These are phyloP conservation scores for Cryptus armator DNA, from an alignment of 2,888 invertebrate genomes.

Conservation along the genomic window DNA sequence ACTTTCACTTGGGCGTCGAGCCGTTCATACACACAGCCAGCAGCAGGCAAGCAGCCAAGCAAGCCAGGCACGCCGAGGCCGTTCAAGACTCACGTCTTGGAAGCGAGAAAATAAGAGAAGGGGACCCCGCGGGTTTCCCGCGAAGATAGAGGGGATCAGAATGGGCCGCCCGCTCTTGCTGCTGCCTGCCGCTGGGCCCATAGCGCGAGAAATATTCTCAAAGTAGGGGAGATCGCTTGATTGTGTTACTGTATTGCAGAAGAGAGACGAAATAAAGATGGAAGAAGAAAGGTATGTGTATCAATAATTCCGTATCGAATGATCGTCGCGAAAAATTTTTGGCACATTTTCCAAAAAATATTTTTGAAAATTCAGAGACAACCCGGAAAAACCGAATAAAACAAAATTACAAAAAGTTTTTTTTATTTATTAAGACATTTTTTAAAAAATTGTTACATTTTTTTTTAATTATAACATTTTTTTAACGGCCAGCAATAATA, in stretches of 20 bases:
- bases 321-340: too few species aligned
- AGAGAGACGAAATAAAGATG: background rate
- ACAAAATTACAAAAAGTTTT: too few species aligned
- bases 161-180: constrained; percentile 37
- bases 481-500: too few species aligned
- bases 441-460: too few species aligned
- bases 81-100: constrained; percentile 65
- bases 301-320: too few species aligned
- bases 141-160: constrained; percentile 25
- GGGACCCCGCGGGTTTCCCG: constrained; percentile 57
- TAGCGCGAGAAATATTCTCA: background rate
- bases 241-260: background rate
- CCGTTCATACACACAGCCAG: constrained; percentile 54
- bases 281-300: background rate
- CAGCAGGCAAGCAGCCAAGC: constrained; percentile 60
- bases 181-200: background rate
- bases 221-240: background rate
- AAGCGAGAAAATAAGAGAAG: constrained; percentile 56
- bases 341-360: too few species aligned
- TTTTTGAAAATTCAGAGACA: too few species aligned
- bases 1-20: constrained; percentile 81
- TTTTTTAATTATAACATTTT: too few species aligned
- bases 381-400: too few species aligned
- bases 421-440: too few species aligned
- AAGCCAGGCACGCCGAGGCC: constrained; percentile 81